Evolutionary conservation across 2,797 vertebrate species (phyloP).

Genomic region (Eupleurogrammus muticus): DNA sequence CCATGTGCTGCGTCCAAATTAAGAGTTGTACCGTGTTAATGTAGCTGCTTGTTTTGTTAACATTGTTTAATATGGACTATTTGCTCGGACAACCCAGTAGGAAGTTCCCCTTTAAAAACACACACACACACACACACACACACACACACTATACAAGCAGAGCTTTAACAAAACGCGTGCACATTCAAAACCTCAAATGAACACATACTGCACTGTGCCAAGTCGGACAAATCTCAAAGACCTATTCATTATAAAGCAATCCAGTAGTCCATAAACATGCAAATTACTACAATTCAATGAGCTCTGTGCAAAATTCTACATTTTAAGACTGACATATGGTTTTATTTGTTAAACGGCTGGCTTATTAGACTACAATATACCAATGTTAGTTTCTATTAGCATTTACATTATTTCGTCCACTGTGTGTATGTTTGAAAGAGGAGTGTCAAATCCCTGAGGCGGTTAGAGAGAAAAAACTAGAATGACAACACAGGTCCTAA

Average conservation of each 20-base stretch:
- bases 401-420: slow-evolving; percentile 6
- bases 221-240: not conserved
- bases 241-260: not conserved
- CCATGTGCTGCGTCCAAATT: slow-evolving; percentile 9
- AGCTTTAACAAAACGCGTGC: not conserved
- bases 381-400: not conserved
- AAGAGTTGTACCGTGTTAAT: not conserved
- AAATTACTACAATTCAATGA: not conserved
- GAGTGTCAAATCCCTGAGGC: slow-evolving; percentile 67
- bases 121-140: not conserved
- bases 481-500: slow-evolving; percentile 28
- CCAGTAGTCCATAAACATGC: not conserved
- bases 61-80: slow-evolving; percentile 19
- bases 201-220: not conserved
- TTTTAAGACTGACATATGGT: not conserved
- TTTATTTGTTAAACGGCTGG: not conserved
- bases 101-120: not conserved
- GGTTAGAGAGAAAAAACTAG: slow-evolving; percentile 43
- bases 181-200: slow-evolving; percentile 22
- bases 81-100: slow-evolving; percentile 13
- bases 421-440: slow-evolving; percentile 31
- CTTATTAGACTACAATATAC: not conserved
- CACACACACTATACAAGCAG: slow-evolving; percentile 11
- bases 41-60: slow-evolving; percentile 7
- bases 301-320: not conserved